These are phyloP conservation scores for Pelecanus crispus DNA, from an alignment of 2,113 vertebrate species.

Conservation along the genomic window DNA sequence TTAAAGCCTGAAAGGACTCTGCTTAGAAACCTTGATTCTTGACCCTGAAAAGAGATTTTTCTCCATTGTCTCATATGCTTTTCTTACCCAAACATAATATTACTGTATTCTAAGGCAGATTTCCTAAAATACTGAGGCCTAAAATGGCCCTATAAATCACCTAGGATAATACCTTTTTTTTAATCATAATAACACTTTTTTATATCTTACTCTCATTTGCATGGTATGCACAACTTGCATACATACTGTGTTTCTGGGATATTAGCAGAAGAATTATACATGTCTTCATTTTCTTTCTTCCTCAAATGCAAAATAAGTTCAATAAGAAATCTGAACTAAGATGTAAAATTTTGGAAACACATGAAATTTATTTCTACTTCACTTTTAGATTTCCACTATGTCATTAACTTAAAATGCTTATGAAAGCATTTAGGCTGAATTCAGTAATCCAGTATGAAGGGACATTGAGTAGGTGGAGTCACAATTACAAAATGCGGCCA, in stretches of 20 bases:
- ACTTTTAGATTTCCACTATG: background rate
- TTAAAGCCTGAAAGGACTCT: background rate
- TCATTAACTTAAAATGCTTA: background rate
- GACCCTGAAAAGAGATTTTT: background rate
- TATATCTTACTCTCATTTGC: background rate
- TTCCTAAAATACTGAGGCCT: background rate
- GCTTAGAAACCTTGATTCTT: background rate
- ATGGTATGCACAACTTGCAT: fast-evolving
- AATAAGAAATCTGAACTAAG: background rate
- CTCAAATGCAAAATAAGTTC: background rate
- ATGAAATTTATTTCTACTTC: background rate
- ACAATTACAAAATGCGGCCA: background rate
- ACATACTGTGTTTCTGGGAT: background rate
- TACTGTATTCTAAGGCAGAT: background rate
- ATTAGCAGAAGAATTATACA: background rate
- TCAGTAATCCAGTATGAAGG: background rate
- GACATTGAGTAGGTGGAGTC: background rate
- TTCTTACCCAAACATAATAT: background rate
- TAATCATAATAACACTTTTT: fast-evolving
- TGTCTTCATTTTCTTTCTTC: background rate
- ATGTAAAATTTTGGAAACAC: background rate
- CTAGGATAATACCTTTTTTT: background rate
- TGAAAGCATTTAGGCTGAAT: background rate
- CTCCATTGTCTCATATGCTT: background rate
- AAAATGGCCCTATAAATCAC: background rate